Evolutionary conservation across 1,140 invertebrate genomes (phyloP).

Genomic region (Achatina immaculata): DNA sequence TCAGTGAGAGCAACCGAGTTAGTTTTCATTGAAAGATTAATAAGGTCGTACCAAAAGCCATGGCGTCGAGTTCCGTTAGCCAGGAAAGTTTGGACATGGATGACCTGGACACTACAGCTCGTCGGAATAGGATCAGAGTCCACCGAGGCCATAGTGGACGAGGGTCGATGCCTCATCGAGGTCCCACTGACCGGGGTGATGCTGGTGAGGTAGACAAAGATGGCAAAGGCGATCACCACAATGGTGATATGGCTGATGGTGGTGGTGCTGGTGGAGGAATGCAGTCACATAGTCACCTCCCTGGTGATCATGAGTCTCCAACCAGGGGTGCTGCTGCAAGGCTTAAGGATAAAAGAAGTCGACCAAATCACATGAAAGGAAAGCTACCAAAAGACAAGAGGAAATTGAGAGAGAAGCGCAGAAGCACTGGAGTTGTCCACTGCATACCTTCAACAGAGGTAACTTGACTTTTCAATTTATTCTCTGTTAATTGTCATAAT

Average conservation of each 20-base stretch:
- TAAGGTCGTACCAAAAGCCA: slow-evolving; percentile 47
- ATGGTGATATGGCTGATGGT: slow-evolving; percentile 45
- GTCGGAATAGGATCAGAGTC: slow-evolving; percentile 75
- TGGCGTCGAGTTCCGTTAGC: slow-evolving; percentile 79
- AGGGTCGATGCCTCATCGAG: slow-evolving; percentile 72
- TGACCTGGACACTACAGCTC: slow-evolving; percentile 75
- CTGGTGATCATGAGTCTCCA: slow-evolving; percentile 73
- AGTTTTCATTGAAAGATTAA: too few species aligned
- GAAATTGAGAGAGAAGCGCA: slow-evolving; percentile 77
- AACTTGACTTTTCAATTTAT: too few species aligned
- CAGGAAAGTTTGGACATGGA: slow-evolving; percentile 77
- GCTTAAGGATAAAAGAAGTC: slow-evolving; percentile 71
- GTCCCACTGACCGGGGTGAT: slow-evolving; percentile 47
- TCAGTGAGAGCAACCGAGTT: too few species aligned
- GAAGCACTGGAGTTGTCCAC: slow-evolving; percentile 78
- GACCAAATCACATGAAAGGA: slow-evolving; percentile 75
- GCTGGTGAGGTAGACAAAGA: slow-evolving; percentile 55
- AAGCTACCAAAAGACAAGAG: slow-evolving; percentile 76
- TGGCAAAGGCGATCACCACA: slow-evolving; percentile 53
- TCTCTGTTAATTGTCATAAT: not conserved
- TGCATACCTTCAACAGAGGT: slow-evolving; percentile 77
- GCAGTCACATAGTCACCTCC: slow-evolving; percentile 18
- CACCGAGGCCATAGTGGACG: slow-evolving; percentile 69
- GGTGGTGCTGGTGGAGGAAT: slow-evolving; percentile 25
- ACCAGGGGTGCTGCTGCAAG: slow-evolving; percentile 70